Percentiles rank a stretch among this genome's conserved stretches.
These are phyloP conservation scores for Heliconius himera DNA, from an alignment of 1,140 invertebrate genomes.

Conservation along the genomic window DNA sequence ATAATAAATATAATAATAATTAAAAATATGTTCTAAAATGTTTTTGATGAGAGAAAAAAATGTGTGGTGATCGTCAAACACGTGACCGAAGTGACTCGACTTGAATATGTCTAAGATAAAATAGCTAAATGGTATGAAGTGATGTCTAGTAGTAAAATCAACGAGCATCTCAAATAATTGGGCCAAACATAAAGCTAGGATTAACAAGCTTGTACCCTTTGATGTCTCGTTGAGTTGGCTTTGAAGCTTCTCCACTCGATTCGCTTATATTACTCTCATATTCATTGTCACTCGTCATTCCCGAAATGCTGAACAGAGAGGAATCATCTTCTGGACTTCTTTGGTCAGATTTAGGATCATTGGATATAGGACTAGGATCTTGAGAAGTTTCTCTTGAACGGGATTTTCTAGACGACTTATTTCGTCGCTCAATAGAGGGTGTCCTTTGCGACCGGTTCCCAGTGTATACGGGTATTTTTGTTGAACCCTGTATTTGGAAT, in stretches of 20 bases:
- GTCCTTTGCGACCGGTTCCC: conserved; percentile 67
- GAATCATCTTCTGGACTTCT: conserved; percentile 81
- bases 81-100: background rate
- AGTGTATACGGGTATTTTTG: conserved; percentile 77
- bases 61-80: conserved; percentile 23
- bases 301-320: conserved; percentile 81
- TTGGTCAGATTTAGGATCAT: conserved; percentile 76
- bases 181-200: conserved; percentile 70
- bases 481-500: conserved; percentile 77
- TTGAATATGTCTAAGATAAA: background rate
- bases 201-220: conserved; percentile 76
- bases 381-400: conserved; percentile 69
- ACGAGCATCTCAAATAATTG: conserved; percentile 66
- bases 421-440: conserved; percentile 63
- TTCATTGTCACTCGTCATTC: conserved; percentile 81
- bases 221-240: conserved; percentile 75
- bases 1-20: conserved; percentile 11
- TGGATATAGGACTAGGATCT: conserved; percentile 74
- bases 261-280: conserved; percentile 79
- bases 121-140: conserved; percentile 22
- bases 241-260: conserved; percentile 77
- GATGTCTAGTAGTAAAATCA: conserved; percentile 52
- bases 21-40: conserved; percentile 7
- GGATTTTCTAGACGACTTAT: conserved; percentile 61
- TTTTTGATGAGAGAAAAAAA: conserved; percentile 9